Percentiles rank a stretch among this genome's conserved stretches.
Conservation (phyloP, 2,888 invertebrate genomes). For the Oxystoma pomonae region DNA sequence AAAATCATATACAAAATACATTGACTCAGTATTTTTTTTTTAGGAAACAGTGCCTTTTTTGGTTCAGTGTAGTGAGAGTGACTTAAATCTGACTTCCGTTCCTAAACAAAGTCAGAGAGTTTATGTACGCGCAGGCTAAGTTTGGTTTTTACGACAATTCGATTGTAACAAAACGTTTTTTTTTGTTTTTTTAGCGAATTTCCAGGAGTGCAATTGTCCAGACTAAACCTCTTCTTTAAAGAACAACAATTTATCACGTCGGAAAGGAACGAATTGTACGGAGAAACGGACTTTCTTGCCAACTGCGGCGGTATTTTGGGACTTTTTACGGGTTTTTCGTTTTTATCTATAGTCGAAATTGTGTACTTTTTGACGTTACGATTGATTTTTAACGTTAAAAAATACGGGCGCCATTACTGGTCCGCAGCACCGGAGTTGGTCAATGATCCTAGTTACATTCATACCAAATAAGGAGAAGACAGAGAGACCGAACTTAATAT, state of each 20-base stretch:
- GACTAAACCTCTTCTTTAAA: constrained; percentile 67
- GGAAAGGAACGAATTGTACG: constrained; percentile 55
- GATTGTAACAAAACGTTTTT: too few species aligned
- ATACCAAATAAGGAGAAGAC: constrained; percentile 30
- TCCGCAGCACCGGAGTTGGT: constrained; percentile 39
- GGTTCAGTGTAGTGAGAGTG: too few species aligned
- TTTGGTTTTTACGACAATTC: background rate
- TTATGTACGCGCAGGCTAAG: constrained; percentile 1
- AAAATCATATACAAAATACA: too few species aligned
- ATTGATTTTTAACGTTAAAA: constrained; percentile 50
- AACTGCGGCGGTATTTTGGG: constrained; percentile 57
- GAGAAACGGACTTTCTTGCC: constrained; percentile 54
- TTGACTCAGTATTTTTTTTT: too few species aligned
- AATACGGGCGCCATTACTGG: constrained; percentile 46
- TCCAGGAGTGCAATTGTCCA: constrained; percentile 54
- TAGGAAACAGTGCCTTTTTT: too few species aligned
- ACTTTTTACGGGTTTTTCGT: constrained; percentile 61
- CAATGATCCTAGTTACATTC: constrained; percentile 36
- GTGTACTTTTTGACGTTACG: constrained; percentile 55
- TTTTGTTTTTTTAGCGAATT: constrained; percentile 17
- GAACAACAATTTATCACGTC: constrained; percentile 58
- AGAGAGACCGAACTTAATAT: too few species aligned
- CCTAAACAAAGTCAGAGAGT: too few species aligned
- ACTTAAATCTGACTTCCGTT: too few species aligned
- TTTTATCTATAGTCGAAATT: constrained; percentile 60